These are phyloP conservation scores for Amblyteles armatorius DNA, from an alignment of 2,888 invertebrate genomes.

Conservation along the genomic window DNA sequence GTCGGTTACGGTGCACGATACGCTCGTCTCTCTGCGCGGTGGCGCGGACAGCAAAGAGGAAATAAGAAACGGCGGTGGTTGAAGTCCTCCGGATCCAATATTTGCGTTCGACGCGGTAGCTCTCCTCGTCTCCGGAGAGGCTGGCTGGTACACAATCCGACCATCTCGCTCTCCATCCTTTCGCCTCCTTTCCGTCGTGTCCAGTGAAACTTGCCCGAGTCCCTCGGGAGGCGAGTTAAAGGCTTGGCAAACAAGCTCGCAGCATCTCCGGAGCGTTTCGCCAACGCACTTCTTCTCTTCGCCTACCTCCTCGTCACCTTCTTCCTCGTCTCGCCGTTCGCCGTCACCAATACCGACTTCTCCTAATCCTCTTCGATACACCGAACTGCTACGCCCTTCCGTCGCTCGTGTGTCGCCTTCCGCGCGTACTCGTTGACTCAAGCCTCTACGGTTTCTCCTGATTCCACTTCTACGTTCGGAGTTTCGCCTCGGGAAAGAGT, in stretches of 20 bases:
- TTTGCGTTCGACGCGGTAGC: slow-evolving; percentile 72
- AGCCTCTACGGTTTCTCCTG: slow-evolving; percentile 31
- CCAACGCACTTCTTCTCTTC: slow-evolving; percentile 65
- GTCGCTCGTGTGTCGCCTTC: slow-evolving; percentile 7
- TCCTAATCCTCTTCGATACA: slow-evolving; percentile 35
- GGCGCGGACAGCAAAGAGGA: slow-evolving; percentile 44
- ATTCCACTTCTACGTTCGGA: slow-evolving; percentile 1
- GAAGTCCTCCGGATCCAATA: slow-evolving; percentile 69
- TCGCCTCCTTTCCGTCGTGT: slow-evolving; percentile 32
- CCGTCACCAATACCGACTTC: slow-evolving; percentile 24
- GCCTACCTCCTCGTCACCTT: slow-evolving; percentile 49
- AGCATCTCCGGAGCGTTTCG: slow-evolving; percentile 64
- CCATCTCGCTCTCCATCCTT: slow-evolving; percentile 35
- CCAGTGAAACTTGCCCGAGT: slow-evolving; percentile 59
- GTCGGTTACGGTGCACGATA: background rate
- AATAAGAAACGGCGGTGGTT: slow-evolving; percentile 57
- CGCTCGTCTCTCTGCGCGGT: slow-evolving; percentile 22
- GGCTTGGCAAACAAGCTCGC: slow-evolving; percentile 71
- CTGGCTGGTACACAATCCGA: slow-evolving; percentile 36
- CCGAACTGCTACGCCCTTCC: slow-evolving; percentile 32
- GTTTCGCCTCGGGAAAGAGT: slow-evolving; percentile 4
- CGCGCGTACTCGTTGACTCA: slow-evolving; percentile 50
- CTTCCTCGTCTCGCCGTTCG: slow-evolving; percentile 16
- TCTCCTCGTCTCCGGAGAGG: slow-evolving; percentile 39
- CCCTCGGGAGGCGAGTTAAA: slow-evolving; percentile 67